Evolutionary conservation across 2,113 vertebrate genomes (phyloP).

Genomic region (Oncorhynchus kisutch): DNA sequence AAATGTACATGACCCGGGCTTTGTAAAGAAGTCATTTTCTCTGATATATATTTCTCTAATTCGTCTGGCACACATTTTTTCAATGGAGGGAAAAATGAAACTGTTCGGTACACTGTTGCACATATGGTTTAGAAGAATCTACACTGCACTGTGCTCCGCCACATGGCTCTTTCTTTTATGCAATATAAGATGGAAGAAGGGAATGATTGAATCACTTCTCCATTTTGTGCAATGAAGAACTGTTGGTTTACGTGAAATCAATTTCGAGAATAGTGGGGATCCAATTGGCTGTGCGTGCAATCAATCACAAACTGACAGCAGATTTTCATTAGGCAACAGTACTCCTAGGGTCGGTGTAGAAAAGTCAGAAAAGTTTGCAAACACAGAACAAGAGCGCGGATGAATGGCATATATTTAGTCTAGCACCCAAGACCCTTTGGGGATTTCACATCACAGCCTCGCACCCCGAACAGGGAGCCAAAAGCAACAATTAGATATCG

Average conservation of each 20-base stretch:
- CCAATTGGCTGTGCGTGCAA: slow-evolving; percentile 80
- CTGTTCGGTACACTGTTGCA: slow-evolving; percentile 76
- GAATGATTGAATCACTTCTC: slow-evolving; percentile 84
- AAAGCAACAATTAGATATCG: slow-evolving; percentile 72
- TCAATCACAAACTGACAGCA: slow-evolving; percentile 76
- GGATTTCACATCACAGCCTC: slow-evolving; percentile 68
- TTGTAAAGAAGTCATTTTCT: slow-evolving; percentile 85
- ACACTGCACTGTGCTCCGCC: slow-evolving; percentile 82
- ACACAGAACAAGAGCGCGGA: slow-evolving; percentile 55
- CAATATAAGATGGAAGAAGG: slow-evolving; percentile 77
- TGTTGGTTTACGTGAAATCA: slow-evolving; percentile 80
- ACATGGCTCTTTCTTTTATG: slow-evolving; percentile 80
- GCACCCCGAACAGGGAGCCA: slow-evolving; percentile 58
- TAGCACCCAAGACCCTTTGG: slow-evolving; percentile 59
- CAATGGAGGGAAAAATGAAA: slow-evolving; percentile 80
- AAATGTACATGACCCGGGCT: slow-evolving; percentile 87
- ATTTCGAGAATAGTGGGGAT: slow-evolving; percentile 76
- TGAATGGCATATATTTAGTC: slow-evolving; percentile 69
- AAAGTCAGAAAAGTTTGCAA: slow-evolving; percentile 58
- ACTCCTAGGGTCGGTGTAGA: slow-evolving; percentile 27
- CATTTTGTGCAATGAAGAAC: slow-evolving; percentile 85
- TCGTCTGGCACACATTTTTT: slow-evolving; percentile 87
- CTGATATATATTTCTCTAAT: slow-evolving; percentile 82
- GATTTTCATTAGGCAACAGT: slow-evolving; percentile 72
- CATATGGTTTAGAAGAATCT: slow-evolving; percentile 88